Evolutionary conservation across 2,113 vertebrate species (phyloP), one percentile per base, ranked within the genome.

Genomic region (Solenodon paradoxus): DNA sequence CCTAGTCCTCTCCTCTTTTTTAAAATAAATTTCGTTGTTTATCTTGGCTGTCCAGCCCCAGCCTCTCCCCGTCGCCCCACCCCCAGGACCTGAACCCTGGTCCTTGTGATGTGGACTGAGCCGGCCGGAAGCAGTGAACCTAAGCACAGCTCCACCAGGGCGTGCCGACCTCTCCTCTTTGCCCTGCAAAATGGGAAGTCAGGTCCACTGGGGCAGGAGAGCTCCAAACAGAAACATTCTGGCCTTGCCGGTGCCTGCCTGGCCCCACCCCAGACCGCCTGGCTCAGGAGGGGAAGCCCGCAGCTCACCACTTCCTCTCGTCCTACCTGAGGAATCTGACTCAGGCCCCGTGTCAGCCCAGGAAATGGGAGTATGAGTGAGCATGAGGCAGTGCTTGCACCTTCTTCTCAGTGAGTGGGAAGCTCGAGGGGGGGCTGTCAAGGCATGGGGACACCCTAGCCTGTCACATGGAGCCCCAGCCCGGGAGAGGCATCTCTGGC

Each of bases 251-350:
- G n/a, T 7, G 45, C 42, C 35, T 55, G 11, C 12, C 47, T 3
- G 38, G 10, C 40, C 74, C 35, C 15, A 30, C 57, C 24, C 45
- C 69, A 66, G 38, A 16, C 22, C 92, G 71, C 32, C 80, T 71
- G 64, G 90, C 53, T 83, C 90, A 84, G 4, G 40, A 0, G 38
- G 94, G 85, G 75, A 79, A 84, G 47, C 80, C 94, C 15, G 55
- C 9, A 5, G 16, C 40, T 35, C 35, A 1, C 82, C 61, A 92
- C 92, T 96, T 97, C 94, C 95, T 89, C 88, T 6, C 2, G 72
- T 12, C 7, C 69, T 57, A 40, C 53, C 75, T 88, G 59, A 7
- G 11, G 79, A 51, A 40, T 53, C 26, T 75, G 92, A 93, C 35
- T 38, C 35, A 42, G 26, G 42, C 42, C 35, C 64, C 38, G 63